Percentiles rank a stretch among this genome's conserved stretches.
These are phyloP conservation scores for Gerris lacustris DNA, from an alignment of 2,888 invertebrate genomes.

Conservation along the genomic window DNA sequence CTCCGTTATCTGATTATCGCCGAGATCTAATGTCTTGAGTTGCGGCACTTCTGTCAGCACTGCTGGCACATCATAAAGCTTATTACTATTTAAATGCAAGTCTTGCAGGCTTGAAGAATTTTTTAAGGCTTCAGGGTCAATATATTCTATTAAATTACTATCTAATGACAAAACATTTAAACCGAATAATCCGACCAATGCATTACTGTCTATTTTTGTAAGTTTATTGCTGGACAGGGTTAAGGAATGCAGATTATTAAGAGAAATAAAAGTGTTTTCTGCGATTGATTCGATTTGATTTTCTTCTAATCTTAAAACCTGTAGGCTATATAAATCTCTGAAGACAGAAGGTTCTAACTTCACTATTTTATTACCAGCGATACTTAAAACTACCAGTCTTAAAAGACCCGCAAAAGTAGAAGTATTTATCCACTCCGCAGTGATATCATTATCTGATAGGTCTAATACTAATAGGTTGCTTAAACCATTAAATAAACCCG, in stretches of 20 bases:
- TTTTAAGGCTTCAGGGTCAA: constrained; percentile 60
- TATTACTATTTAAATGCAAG: constrained; percentile 69
- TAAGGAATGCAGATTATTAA: constrained; percentile 66
- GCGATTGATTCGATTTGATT: constrained; percentile 63
- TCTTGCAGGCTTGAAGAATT: constrained; percentile 71
- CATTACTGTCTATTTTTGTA: constrained; percentile 58
- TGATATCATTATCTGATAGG: constrained; percentile 64
- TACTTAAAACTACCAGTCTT: constrained; percentile 60
- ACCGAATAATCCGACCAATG: constrained; percentile 62
- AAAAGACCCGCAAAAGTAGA: constrained; percentile 66
- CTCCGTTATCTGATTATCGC: constrained; percentile 68
- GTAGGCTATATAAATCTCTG: constrained; percentile 62
- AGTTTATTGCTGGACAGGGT: constrained; percentile 70
- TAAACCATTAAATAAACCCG: constrained; percentile 64
- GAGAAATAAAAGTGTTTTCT: constrained; percentile 63
- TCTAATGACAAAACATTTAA: constrained; percentile 65
- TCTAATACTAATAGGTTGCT: constrained; percentile 62
- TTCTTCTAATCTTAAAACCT: constrained; percentile 66
- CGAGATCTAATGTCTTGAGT: constrained; percentile 67
- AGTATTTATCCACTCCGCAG: constrained; percentile 69
- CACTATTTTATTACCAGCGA: constrained; percentile 61
- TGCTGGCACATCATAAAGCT: constrained; percentile 62
- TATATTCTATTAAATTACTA: constrained; percentile 61
- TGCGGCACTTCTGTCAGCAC: constrained; percentile 57
- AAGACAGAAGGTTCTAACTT: constrained; percentile 65